These are phyloP conservation scores for Dorcus parallelipipedus DNA, from an alignment of 2,888 invertebrate genomes.

Conservation along the genomic window DNA sequence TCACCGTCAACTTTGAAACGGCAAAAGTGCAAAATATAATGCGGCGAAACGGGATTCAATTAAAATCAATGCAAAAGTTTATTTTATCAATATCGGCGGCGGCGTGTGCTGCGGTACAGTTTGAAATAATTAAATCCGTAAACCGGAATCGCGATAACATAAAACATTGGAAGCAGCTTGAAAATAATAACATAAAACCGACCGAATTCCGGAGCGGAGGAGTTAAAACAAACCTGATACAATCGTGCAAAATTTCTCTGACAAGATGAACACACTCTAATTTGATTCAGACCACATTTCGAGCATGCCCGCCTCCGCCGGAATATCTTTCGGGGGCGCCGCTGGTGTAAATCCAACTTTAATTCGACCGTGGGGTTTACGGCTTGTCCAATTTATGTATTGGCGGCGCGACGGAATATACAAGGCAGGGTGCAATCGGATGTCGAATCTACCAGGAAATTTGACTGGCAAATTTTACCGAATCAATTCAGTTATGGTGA, in stretches of 20 bases:
- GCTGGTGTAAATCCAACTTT: conserved; percentile 41
- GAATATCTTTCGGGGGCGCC: conserved; percentile 36
- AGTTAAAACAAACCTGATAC: conserved; percentile 38
- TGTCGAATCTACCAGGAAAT: conserved; percentile 18
- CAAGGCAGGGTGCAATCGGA: conserved; percentile 19
- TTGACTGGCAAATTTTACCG: conserved; percentile 9
- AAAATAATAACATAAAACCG: not conserved
- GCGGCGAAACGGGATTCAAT: not conserved
- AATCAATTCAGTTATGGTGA: not conserved
- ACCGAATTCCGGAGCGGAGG: conserved; percentile 2
- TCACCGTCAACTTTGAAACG: no score
- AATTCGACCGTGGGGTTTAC: conserved; percentile 36
- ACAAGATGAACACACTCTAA: conserved; percentile 43
- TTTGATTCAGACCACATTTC: conserved; percentile 43
- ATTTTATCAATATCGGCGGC: conserved; percentile 1
- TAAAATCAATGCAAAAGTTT: conserved; percentile 1
- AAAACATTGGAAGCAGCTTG: not conserved
- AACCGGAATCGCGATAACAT: not conserved
- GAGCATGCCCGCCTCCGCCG: conserved; percentile 28
- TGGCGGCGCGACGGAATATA: conserved; percentile 30
- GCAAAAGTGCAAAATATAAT: no score
- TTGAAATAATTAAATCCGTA: not conserved
- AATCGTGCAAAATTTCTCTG: conserved; percentile 39
- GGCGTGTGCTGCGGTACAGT: not conserved
- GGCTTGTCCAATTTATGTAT: conserved; percentile 41